A percentile compares a stretch with the other conserved stretches of the same genome.
Evolutionary conservation across 2,888 invertebrate species (phyloP).

Genomic region (Trissolcus brochymenae): DNA sequence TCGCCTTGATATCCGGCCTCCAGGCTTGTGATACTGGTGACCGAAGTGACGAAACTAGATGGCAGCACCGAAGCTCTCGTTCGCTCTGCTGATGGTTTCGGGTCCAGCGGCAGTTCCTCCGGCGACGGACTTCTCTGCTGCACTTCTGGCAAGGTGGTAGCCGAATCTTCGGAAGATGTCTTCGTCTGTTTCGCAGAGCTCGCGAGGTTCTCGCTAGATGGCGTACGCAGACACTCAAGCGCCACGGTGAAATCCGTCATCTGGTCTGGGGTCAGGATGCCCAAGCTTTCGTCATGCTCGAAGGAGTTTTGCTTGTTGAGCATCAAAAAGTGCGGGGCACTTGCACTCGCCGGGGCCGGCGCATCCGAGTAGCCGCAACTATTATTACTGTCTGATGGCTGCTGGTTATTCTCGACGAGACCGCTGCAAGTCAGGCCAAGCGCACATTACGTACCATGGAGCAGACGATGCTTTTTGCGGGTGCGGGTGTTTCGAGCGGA

Average conservation of each 20-base stretch:
- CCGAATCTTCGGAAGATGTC: conserved; percentile 63
- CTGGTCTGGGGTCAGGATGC: conserved; percentile 92
- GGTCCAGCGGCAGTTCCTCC: conserved; percentile 89
- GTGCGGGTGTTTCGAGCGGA: neutral
- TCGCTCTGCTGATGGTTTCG: conserved; percentile 72
- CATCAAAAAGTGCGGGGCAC: conserved; percentile 69
- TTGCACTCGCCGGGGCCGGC: conserved; percentile 48
- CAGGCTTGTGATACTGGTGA: conserved; percentile 93
- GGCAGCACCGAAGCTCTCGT: conserved; percentile 57
- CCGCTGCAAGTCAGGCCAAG: conserved; percentile 58
- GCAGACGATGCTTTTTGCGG: conserved; percentile 29
- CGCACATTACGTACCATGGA: conserved; percentile 28
- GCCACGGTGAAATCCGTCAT: conserved; percentile 84
- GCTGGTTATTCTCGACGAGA: conserved; percentile 65
- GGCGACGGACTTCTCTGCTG: conserved; percentile 88
- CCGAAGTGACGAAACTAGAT: conserved; percentile 87
- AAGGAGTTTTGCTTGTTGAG: conserved; percentile 87
- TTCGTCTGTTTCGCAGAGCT: conserved; percentile 65
- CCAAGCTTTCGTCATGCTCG: conserved; percentile 88
- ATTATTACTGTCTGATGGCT: conserved; percentile 63
- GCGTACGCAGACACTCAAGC: conserved; percentile 81
- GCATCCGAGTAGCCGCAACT: conserved; percentile 79
- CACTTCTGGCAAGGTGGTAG: conserved; percentile 43
- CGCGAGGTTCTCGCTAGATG: conserved; percentile 81
- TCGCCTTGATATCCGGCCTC: conserved; percentile 97